These are phyloP conservation scores for Eupeodes latifasciatus DNA, from an alignment of 2,888 invertebrate species.

Conservation along the genomic window DNA sequence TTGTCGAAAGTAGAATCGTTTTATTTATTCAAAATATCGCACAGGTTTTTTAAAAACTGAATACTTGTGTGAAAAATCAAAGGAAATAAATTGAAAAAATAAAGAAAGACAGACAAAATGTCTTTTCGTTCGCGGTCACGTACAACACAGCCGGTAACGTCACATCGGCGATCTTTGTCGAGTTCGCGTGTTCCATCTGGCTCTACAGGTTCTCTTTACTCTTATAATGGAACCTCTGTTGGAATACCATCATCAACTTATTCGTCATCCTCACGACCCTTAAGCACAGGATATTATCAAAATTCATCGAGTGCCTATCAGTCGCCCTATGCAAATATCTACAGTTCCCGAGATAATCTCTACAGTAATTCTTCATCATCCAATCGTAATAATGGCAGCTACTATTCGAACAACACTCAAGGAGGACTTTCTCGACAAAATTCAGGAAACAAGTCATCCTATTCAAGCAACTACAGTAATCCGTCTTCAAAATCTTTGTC, in stretches of 20 bases:
- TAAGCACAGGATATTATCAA: constrained; percentile 83
- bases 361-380: constrained; percentile 80
- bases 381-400: constrained; percentile 78
- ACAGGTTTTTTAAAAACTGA: background rate
- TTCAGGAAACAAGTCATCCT: constrained; percentile 57
- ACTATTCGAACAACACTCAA: constrained; percentile 81
- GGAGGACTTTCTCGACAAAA: constrained; percentile 61
- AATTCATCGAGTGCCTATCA: constrained; percentile 80
- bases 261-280: constrained; percentile 79
- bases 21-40: background rate
- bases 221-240: constrained; percentile 77
- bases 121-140: constrained; percentile 84
- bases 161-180: constrained; percentile 85
- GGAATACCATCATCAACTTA: constrained; percentile 68
- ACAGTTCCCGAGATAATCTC: constrained; percentile 83
- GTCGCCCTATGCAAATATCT: constrained; percentile 82
- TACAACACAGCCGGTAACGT: constrained; percentile 83
- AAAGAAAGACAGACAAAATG: constrained; percentile 78
- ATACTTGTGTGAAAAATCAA: constrained; percentile 1
- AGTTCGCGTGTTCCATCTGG: constrained; percentile 84
- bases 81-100: background rate
- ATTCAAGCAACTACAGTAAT: constrained; percentile 76
- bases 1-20: constrained; percentile 38
- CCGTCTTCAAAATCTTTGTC: constrained; percentile 54
- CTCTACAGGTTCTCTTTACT: constrained; percentile 77